phyloP scores from a whole-genome alignment of 2,113 vertebrate species.

The Salvelinus namaycush region DNA sequence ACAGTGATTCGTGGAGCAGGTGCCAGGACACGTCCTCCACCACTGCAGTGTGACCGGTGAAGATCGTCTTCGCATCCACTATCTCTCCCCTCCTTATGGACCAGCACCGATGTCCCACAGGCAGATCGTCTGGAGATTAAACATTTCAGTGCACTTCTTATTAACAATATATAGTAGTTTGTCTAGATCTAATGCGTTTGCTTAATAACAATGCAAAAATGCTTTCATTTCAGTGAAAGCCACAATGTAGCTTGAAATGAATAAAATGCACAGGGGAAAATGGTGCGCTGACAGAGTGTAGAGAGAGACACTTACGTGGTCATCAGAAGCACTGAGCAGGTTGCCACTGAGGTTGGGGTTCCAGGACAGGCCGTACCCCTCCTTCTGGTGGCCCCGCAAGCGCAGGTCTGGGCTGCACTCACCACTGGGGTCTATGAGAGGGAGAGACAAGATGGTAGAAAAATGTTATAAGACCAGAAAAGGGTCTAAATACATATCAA shows the following conservation, averaged over 20 bases:
- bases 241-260: no score
- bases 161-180: not conserved
- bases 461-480: not conserved
- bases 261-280: no score
- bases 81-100: conserved; percentile 89
- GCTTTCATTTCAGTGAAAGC: not conserved
- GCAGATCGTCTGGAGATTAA: conserved; percentile 84
- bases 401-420: conserved; percentile 89
- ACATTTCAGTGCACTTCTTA: not conserved
- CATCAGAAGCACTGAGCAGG: conserved; percentile 92
- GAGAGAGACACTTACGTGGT: conserved; percentile 81
- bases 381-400: conserved; percentile 90
- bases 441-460: not conserved
- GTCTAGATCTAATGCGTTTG: no score
- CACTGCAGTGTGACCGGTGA: conserved; percentile 91
- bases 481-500: no score
- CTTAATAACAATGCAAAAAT: no score
- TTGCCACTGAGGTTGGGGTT: conserved; percentile 92
- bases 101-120: conserved; percentile 89
- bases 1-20: conserved; percentile 89
- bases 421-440: conserved; percentile 82
- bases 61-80: conserved; percentile 91
- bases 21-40: conserved; percentile 97
- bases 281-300: not conserved
- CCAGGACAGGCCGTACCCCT: conserved; percentile 95